Conservation (phyloP, 2,888 invertebrate genomes). For the Carabus problematicus region DNA sequence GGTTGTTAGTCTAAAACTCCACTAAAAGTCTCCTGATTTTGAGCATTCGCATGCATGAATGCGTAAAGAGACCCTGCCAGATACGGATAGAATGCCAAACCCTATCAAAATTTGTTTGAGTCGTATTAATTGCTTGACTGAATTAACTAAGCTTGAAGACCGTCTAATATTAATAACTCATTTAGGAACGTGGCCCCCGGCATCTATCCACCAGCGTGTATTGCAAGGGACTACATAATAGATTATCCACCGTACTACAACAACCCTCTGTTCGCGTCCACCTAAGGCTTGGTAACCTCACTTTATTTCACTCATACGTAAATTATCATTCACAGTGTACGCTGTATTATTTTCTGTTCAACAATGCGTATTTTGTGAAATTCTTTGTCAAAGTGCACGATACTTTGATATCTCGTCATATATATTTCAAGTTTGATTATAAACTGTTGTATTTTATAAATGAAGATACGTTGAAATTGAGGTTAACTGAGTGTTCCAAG, state of each 20-base stretch:
- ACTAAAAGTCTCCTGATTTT: slow-evolving; percentile 4
- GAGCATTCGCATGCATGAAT: background rate
- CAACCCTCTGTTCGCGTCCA: background rate
- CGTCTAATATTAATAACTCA: slow-evolving; percentile 35
- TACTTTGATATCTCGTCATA: no score
- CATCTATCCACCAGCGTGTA: background rate
- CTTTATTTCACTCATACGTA: no score
- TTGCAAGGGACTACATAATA: slow-evolving; percentile 20
- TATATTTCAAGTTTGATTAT: no score
- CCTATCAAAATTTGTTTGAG: slow-evolving; percentile 26
- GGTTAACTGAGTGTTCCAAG: no score
- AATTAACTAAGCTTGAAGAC: slow-evolving; percentile 30
- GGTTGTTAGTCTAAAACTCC: background rate
- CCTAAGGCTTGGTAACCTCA: no score
- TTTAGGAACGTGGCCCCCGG: slow-evolving; percentile 21
- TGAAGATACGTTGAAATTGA: no score
- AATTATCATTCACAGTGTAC: no score
- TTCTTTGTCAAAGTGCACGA: no score
- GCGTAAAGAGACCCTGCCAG: slow-evolving; percentile 1
- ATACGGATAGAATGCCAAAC: slow-evolving; percentile 3
- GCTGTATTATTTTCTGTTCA: no score
- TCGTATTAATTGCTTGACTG: slow-evolving; percentile 23
- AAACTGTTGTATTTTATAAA: no score
- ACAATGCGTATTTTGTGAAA: no score
- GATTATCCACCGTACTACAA: slow-evolving; percentile 19